These are phyloP conservation scores for Gallinago paraguaiae DNA, from an alignment of 2,113 vertebrate genomes.

Conservation along the genomic window DNA sequence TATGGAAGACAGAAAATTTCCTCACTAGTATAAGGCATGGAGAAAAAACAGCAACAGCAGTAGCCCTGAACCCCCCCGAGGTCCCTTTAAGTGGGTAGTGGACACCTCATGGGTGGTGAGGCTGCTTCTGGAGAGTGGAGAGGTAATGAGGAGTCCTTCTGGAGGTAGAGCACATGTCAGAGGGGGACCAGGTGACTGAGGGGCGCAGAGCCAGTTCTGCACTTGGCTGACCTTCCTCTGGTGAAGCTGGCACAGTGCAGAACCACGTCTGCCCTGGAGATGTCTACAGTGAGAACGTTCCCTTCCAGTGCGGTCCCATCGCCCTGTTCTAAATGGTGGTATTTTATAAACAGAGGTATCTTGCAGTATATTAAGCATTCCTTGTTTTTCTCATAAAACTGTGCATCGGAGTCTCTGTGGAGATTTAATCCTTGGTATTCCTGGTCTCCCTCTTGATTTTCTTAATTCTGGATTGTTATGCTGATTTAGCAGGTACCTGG, in stretches of 20 bases:
- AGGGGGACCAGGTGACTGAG: neutral
- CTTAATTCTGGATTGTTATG: neutral
- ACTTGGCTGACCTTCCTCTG: neutral
- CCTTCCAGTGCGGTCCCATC: neutral
- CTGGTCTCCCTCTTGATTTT: conserved; percentile 12
- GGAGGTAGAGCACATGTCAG: neutral
- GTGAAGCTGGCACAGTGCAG: neutral
- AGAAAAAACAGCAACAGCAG: neutral
- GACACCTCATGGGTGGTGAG: neutral
- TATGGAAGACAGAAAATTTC: neutral
- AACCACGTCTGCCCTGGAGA: neutral
- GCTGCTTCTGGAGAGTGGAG: neutral
- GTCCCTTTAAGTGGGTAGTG: neutral
- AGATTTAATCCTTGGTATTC: conserved; percentile 32
- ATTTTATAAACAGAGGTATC: conserved; percentile 38
- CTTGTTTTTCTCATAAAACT: conserved; percentile 67
- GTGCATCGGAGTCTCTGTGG: conserved; percentile 48
- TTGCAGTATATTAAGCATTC: conserved; percentile 69
- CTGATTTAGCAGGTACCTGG: conserved; percentile 42
- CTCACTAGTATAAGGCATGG: neutral
- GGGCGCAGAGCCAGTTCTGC: neutral
- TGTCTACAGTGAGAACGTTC: neutral
- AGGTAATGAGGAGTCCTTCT: neutral
- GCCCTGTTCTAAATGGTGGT: conserved; percentile 31
- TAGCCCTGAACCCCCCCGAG: neutral